A percentile compares a stretch with the other conserved stretches of the same genome.
These are phyloP conservation scores for Acrocephalus scirpaceus DNA, from an alignment of 2,797 vertebrate species.

Conservation along the genomic window DNA sequence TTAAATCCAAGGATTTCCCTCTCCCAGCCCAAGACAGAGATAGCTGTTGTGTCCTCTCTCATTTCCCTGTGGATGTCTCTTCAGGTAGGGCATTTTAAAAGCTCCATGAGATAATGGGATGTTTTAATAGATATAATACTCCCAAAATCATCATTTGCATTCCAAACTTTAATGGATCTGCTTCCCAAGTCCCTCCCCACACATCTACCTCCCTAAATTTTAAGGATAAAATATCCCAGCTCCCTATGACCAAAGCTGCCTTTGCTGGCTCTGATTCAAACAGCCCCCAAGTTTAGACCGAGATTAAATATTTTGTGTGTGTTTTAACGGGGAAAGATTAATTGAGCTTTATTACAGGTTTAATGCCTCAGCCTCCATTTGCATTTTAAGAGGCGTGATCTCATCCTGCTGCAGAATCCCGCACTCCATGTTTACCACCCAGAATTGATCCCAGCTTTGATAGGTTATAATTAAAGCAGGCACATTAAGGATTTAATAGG, in stretches of 20 bases:
- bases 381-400: slow-evolving; percentile 67
- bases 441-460: slow-evolving; percentile 58
- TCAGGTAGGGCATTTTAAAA: neutral
- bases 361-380: slow-evolving; percentile 60
- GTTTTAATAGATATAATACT: neutral
- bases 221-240: neutral
- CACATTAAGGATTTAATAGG: slow-evolving; percentile 66
- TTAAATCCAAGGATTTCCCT: neutral
- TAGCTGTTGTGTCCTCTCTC: no score
- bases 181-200: neutral
- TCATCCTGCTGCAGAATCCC: slow-evolving; percentile 24
- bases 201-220: neutral
- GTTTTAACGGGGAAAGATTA: slow-evolving; percentile 60
- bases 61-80: neutral
- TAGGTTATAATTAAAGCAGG: slow-evolving; percentile 67
- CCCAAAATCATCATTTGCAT: neutral
- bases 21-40: neutral
- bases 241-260: neutral
- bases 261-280: neutral
- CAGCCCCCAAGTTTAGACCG: slow-evolving; percentile 3
- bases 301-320: slow-evolving; percentile 60
- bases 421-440: slow-evolving; percentile 45
- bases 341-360: slow-evolving; percentile 69
- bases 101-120: neutral
- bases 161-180: neutral